Evolutionary conservation across 2,797 vertebrate genomes (phyloP).

Genomic region (Lagorchestes hirsutus): DNA sequence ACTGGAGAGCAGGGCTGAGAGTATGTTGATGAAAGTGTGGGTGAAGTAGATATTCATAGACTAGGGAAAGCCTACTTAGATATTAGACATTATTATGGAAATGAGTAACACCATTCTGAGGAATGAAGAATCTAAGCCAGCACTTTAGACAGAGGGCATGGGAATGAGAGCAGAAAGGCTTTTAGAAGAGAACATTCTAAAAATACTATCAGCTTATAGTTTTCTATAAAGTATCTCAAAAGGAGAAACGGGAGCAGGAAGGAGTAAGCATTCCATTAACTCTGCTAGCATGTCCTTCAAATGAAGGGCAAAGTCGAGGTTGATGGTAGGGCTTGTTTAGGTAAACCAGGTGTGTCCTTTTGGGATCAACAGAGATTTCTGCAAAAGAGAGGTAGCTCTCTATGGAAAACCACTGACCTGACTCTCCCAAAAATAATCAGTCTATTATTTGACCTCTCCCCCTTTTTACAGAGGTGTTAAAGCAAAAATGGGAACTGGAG

Average conservation of each 20-base stretch:
- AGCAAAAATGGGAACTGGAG: not conserved
- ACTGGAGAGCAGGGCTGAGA: not conserved
- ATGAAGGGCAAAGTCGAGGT: not conserved
- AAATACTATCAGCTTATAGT: slow-evolving; percentile 16
- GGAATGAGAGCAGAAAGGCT: not conserved
- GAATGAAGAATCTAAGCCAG: not conserved
- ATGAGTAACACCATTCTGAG: not conserved
- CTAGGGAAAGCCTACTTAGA: not conserved
- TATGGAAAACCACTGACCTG: not conserved
- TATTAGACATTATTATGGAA: not conserved
- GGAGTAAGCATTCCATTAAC: not conserved
- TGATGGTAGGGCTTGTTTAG: not conserved
- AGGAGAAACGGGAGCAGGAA: slow-evolving; percentile 17
- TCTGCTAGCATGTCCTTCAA: not conserved
- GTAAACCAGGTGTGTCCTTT: not conserved
- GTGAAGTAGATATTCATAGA: not conserved
- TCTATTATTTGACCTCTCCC: not conserved
- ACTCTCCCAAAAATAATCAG: not conserved
- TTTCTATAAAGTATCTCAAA: not conserved
- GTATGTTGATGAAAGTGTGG: too few species aligned
- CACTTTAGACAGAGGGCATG: not conserved
- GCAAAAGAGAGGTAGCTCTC: not conserved
- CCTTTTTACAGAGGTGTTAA: not conserved
- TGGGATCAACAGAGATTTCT: not conserved
- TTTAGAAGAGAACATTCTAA: slow-evolving; percentile 58